Base-by-base conservation (phyloP, 2,797 vertebrate genomes). In the Melopsittacus undulatus region DNA sequence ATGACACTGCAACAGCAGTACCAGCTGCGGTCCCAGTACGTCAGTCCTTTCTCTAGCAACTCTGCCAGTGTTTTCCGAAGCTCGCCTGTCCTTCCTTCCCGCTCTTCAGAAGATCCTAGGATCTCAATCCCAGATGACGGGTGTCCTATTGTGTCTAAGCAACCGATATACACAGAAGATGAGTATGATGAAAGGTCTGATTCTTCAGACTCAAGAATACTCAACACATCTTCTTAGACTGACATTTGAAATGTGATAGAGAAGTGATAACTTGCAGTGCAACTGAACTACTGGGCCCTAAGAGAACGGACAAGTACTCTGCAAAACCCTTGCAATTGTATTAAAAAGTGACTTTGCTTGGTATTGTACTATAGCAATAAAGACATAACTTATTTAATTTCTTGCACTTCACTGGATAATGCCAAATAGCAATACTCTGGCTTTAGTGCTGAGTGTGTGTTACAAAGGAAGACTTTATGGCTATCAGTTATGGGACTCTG, bases 1-100 rank as follows among this genome's bases (percentile, higher is more conserved):
- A 98, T 99, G 99, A 99, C 99, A 0, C 98, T 99, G 96, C 99
- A 99, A 98, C 99, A 99, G 97, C 99, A 99, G 96, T 99, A 99
- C 97, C 99, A 99, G 98, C 97, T 99, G 83, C 98, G 99, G 43
- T 99, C 99, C 5, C 99, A 99, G 95, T 99, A 99, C 3, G 98
- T 99, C 96, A 98, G 99, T 4, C 99, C 99, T 16, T 99, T 99
- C 97, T 97, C 98, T 40, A 92, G 97, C 17, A 98, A 97, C 78
- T 97, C 98, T 2, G 62, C 98, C 38, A 96, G 98, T 1, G 97
- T 99, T 88, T 99, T 99, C 98, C 98, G 99, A 67, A 97, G 98
- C 97, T 98, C 99, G 0, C 98, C 99, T 0, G 96, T 99, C n/a
- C 98, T 99, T 74, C 95, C 98, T 23, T 69, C 98, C 57, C 98